Percentiles rank a stretch among this genome's conserved stretches.
phyloP scores from a whole-genome alignment of 2,113 vertebrate species.

The Menidia beryllina region DNA sequence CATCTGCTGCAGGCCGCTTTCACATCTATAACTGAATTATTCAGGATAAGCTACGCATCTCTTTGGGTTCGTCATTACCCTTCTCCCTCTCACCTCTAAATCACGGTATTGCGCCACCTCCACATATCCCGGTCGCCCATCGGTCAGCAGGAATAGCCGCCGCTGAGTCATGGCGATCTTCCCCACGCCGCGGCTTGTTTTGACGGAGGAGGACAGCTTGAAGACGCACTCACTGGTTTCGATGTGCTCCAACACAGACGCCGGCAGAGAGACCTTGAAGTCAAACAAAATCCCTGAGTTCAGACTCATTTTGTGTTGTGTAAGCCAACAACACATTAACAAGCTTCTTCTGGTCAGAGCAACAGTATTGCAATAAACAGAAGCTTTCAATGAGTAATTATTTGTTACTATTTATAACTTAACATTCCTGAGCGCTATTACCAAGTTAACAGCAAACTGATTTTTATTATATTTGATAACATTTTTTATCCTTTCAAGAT shows the following conservation, averaged over 20 bases:
- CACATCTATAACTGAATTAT: not conserved
- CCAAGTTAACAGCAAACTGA: not conserved
- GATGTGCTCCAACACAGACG: constrained; percentile 83
- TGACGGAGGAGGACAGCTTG: constrained; percentile 93
- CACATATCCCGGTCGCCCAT: constrained; percentile 88
- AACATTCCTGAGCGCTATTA: not conserved
- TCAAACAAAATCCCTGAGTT: not conserved
- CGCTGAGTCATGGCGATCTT: constrained; percentile 98
- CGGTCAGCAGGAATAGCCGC: constrained; percentile 90
- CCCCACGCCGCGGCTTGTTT: constrained; percentile 91
- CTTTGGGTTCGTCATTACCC: not conserved
- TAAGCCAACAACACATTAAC: too few relatives aligned
- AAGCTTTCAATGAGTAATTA: not conserved
- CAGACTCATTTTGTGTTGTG: too few relatives aligned
- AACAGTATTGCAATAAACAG: not conserved
- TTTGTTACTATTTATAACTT: not conserved
- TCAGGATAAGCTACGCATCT: not conserved
- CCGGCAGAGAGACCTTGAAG: constrained; percentile 84
- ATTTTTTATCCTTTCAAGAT: too few relatives aligned
- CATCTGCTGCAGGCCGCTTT: not conserved
- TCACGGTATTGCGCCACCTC: constrained; percentile 92
- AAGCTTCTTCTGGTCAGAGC: too few relatives aligned
- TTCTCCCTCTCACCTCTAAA: constrained; percentile 85
- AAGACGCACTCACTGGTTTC: constrained; percentile 92
- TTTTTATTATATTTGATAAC: not conserved